A percentile compares a stretch with the other conserved stretches of the same genome.
Conservation (phyloP, 1,140 invertebrate genomes). For the Cephus cinctus region DNA sequence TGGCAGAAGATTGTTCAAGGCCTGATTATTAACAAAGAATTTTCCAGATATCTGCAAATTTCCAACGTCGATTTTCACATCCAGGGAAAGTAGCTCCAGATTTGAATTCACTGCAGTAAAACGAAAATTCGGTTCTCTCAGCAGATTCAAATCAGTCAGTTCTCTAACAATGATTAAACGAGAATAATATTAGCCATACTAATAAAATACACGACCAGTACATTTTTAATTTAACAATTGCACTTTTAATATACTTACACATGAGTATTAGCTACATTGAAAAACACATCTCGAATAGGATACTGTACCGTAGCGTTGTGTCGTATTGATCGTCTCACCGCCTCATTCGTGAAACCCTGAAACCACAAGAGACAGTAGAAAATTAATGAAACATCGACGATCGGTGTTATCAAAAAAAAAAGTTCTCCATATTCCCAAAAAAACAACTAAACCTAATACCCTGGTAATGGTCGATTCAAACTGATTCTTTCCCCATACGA, state of each 20-base stretch:
- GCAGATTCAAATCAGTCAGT: background rate
- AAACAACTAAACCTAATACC: background rate
- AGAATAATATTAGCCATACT: background rate
- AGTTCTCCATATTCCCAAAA: background rate
- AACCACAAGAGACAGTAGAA: background rate
- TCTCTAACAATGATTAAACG: background rate
- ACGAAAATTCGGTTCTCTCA: background rate
- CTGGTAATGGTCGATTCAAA: background rate
- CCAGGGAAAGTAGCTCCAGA: background rate
- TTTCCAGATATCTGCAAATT: background rate
- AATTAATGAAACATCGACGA: background rate
- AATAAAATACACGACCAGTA: background rate
- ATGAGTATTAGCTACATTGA: no score
- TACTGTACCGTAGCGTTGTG: no score
- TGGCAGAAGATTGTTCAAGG: background rate
- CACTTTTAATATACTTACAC: background rate
- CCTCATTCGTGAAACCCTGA: background rate
- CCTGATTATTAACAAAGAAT: background rate
- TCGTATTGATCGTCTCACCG: background rate
- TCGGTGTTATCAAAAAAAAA: background rate
- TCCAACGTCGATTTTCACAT: background rate
- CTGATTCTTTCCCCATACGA: background rate
- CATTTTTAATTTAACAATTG: background rate
- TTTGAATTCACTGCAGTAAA: background rate
- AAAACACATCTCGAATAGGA: no score